Conservation (phyloP, 2,797 vertebrate species). For the Enteromius fasciolatus region DNA sequence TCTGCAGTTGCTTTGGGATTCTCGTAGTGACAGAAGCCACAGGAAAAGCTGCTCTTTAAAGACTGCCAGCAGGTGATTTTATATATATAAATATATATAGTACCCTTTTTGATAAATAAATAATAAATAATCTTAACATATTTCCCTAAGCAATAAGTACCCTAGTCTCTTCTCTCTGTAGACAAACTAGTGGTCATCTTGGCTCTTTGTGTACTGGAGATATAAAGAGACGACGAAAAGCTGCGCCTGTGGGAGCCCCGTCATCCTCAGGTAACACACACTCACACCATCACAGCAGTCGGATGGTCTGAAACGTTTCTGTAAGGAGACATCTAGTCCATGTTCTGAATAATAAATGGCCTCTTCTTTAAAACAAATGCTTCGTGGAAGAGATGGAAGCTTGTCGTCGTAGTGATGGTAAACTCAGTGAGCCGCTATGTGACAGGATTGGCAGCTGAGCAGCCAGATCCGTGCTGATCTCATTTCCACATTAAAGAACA, state of each 20-base stretch:
- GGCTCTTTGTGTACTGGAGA: constrained; percentile 96
- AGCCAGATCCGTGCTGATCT: constrained; percentile 15
- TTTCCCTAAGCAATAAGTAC: not conserved
- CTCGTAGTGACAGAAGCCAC: constrained; percentile 84
- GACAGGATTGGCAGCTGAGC: constrained; percentile 30
- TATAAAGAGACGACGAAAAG: constrained; percentile 96
- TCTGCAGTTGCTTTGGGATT: constrained; percentile 86
- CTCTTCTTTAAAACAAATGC: not conserved
- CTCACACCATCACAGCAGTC: constrained; percentile 52
- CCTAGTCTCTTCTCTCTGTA: constrained; percentile 63
- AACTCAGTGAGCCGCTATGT: constrained; percentile 1
- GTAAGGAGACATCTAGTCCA: not conserved
- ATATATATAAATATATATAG: not conserved
- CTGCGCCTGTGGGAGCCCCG: constrained; percentile 88
- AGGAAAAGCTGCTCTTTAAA: constrained; percentile 87
- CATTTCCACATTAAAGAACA: constrained; percentile 44
- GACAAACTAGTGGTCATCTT: constrained; percentile 96
- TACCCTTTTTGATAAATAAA: not conserved
- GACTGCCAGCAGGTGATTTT: constrained; percentile 91
- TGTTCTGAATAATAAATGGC: not conserved
- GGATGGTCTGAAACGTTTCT: not conserved
- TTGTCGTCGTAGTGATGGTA: not conserved
- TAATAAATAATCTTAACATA: not conserved
- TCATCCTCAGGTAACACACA: constrained; percentile 82
- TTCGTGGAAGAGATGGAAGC: not conserved